Evolutionary conservation across 1,140 invertebrate genomes (phyloP).

Genomic region (Andricus grossulariae): DNA sequence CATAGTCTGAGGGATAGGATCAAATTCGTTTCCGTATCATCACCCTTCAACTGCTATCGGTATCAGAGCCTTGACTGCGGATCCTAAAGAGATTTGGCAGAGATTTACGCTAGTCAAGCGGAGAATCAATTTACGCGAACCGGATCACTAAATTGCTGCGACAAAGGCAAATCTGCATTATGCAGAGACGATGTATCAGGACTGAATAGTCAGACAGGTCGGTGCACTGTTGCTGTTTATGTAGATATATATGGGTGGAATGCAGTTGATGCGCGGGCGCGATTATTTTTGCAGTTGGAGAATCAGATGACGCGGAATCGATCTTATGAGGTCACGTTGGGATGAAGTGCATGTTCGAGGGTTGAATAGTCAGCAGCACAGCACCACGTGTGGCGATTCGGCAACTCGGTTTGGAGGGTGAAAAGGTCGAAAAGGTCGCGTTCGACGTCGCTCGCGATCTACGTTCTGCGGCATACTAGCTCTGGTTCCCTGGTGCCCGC

Average conservation of each 20-base stretch:
- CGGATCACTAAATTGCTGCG: constrained; percentile 24
- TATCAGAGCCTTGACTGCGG: background rate
- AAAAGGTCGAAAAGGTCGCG: constrained; percentile 39
- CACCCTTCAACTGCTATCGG: background rate
- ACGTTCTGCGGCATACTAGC: constrained; percentile 72
- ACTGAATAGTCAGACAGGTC: constrained; percentile 38
- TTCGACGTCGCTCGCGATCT: constrained; percentile 66
- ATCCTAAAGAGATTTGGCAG: constrained; percentile 17
- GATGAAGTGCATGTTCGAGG: constrained; percentile 2
- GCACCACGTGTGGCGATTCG: constrained; percentile 30
- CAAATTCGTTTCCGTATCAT: background rate
- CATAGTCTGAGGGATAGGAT: background rate
- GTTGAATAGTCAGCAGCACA: constrained; percentile 11
- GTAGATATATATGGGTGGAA: constrained; percentile 50
- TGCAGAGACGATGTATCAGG: constrained; percentile 14
- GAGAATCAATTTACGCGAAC: background rate
- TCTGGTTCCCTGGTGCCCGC: constrained; percentile 60
- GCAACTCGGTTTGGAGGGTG: constrained; percentile 23
- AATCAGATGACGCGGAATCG: constrained; percentile 17
- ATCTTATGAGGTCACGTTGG: constrained; percentile 10
- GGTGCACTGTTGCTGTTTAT: constrained; percentile 53
- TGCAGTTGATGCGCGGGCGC: constrained; percentile 40
- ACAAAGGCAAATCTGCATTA: constrained; percentile 28
- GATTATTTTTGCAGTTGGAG: constrained; percentile 34
- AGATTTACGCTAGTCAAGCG: constrained; percentile 22